Evolutionary conservation across 2,113 vertebrate genomes (phyloP), one percentile per base, ranked within the genome.

Genomic region (Atlantisia rogersi): DNA sequence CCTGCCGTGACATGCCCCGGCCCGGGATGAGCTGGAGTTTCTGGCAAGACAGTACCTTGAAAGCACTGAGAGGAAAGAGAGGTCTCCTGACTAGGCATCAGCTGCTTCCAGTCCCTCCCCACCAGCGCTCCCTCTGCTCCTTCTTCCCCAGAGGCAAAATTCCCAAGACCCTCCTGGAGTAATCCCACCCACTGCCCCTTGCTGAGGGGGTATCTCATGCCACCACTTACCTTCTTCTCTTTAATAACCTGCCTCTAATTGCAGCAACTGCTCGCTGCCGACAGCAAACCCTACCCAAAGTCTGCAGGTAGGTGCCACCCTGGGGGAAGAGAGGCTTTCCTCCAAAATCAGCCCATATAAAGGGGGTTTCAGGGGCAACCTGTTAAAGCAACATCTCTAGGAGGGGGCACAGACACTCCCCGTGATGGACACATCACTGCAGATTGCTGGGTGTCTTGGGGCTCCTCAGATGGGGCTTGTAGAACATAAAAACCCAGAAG

Each of bases 1-100:
- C 74, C 87, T 90, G 65, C 79, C 65, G 67, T 40, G 75, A 65
- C 20, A 40, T 87, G 94, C 80, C 97, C 92, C 24, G 29, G 97
- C 70, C 92, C 92, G 87, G 76, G 87, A 78, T n/a, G 56, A 92
- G 95, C 86, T 86, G 82, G 40, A 65, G 91, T 95, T 96, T 79
- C 93, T 94, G 92, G 90, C 76, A 95, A 87, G 86, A 92, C 62
- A 62, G 52, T 50, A 84, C 19, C 44, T 52, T 28, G 68, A 2
- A 35, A 26, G 52, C 12, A 55, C 22, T 1, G 28, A 31, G 74
- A 67, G 19, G 46, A 67, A 52, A 46, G 21, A 70, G 60, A 62
- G 17, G 21, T 70, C 69, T 79, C 79, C 56, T 64, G 65, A 79
- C 19, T 2, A 0, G 37, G 18, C n/a, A 58, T 48, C 60, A 35